Percentiles rank a stretch among this genome's conserved stretches.
These are phyloP conservation scores for Diceros bicornis DNA, from an alignment of 2,797 vertebrate genomes.

Conservation along the genomic window DNA sequence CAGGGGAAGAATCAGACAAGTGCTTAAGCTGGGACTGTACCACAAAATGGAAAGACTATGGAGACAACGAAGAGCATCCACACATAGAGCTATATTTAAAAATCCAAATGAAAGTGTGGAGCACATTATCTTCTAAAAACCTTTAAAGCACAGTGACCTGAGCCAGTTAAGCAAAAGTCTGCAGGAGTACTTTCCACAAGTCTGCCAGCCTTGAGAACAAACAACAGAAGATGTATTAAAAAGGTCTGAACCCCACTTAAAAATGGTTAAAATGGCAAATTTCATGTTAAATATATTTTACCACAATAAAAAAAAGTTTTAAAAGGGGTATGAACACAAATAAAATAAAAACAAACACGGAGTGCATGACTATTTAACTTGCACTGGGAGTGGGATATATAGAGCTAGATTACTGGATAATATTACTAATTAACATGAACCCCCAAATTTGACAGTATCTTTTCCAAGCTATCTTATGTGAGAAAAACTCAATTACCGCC, in stretches of 20 bases:
- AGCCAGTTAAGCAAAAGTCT: conserved; percentile 34
- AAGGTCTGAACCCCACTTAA: conserved; percentile 46
- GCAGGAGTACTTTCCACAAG: conserved; percentile 34
- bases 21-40: neutral
- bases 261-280: neutral
- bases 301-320: neutral
- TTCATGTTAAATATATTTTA: neutral
- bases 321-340: neutral
- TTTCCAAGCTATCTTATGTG: neutral
- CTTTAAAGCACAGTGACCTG: conserved; percentile 27
- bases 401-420: neutral
- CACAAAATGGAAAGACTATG: conserved; percentile 45
- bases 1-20: neutral
- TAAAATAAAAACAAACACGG: too few relatives aligned
- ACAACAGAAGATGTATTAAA: conserved; percentile 51
- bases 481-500: neutral
- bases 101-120: neutral
- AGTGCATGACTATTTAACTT: conserved; percentile 16
- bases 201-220: conserved; percentile 35
- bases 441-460: neutral
- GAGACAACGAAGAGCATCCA: neutral
- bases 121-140: conserved; percentile 13
- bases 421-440: conserved; percentile 41
- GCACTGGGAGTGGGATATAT: neutral
- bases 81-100: conserved; percentile 4